phyloP scores from a whole-genome alignment of 2,113 vertebrate genomes.

The Pelmatolapia mariae region DNA sequence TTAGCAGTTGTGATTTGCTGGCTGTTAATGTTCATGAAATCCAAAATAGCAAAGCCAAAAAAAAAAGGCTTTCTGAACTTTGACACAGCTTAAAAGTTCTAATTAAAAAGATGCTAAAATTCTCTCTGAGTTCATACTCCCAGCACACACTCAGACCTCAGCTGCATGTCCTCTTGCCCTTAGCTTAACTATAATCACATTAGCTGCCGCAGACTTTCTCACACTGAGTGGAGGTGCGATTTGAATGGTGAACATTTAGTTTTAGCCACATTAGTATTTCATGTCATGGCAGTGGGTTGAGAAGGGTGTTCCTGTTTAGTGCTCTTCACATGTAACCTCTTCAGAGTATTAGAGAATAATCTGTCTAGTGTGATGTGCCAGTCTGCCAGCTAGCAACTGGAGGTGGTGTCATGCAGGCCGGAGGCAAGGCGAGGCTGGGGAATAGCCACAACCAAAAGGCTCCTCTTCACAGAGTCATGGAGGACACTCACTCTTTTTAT shows the following conservation, averaged over 20 bases:
- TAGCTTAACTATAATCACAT: conserved; percentile 20
- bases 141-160: neutral
- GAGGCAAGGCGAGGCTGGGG: conserved; percentile 36
- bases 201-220: neutral
- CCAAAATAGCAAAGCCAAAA: neutral
- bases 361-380: neutral
- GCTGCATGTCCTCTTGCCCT: conserved; percentile 5
- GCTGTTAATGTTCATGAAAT: neutral
- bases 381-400: conserved; percentile 5
- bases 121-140: neutral
- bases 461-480: conserved; percentile 29
- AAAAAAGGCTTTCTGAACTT: neutral
- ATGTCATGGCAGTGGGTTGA: neutral
- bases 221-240: conserved; percentile 1
- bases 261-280: conserved; percentile 27
- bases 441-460: conserved; percentile 41
- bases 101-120: neutral
- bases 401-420: conserved; percentile 2
- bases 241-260: conserved; percentile 8
- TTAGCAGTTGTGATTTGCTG: neutral
- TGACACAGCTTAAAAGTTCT: neutral
- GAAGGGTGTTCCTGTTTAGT: conserved; percentile 18
- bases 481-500: conserved; percentile 45
- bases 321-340: conserved; percentile 27
- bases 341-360: conserved; percentile 46